These are phyloP conservation scores for Clarias magur DNA, from an alignment of 2,113 vertebrate genomes.

Conservation along the genomic window DNA sequence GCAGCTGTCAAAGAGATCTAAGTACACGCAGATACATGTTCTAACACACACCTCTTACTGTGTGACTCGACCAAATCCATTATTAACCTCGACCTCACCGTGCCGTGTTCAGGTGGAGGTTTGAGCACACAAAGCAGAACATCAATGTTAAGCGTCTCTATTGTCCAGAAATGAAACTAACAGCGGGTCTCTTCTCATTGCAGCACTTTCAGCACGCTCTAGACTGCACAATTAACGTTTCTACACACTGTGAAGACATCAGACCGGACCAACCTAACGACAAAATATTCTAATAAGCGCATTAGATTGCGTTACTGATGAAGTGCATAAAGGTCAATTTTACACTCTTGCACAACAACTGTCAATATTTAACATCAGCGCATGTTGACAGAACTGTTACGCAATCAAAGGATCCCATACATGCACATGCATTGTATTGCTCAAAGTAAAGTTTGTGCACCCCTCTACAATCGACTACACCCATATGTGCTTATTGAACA, in stretches of 20 bases:
- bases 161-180: constrained; percentile 53
- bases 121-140: neutral
- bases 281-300: neutral
- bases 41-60: neutral
- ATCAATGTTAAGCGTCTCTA: neutral
- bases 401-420: no score
- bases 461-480: no score
- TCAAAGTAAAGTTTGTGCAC: no score
- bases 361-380: neutral
- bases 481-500: no score
- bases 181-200: neutral
- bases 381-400: no score
- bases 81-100: neutral
- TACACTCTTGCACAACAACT: no score
- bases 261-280: no score
- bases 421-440: no score
- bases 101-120: neutral
- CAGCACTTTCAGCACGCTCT: neutral
- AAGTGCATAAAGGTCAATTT: no score
- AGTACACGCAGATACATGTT: neutral
- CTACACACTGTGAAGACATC: neutral
- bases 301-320: no score
- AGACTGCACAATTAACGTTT: neutral
- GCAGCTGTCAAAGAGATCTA: neutral
- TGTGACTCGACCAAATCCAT: neutral